Base-by-base conservation (phyloP, 2,888 invertebrate genomes). In the Macaria notata region DNA sequence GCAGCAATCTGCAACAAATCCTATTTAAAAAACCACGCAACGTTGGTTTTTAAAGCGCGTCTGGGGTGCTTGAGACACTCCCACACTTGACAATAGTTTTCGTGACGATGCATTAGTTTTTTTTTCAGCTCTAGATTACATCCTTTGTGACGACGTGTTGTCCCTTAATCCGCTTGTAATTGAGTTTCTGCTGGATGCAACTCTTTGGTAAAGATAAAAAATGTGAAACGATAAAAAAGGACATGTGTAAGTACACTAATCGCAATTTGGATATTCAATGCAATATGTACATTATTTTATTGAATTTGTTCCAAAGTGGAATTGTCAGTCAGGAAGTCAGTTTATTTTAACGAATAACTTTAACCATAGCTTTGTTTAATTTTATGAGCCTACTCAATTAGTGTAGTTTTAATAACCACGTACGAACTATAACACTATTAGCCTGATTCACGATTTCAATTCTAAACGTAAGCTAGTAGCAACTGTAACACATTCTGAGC, bases 11-110 rank as follows among this genome's bases (percentile, higher is more conserved):
- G 81, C 74, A 79, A 78, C 71, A 82, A 86, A 88, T 89, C 89
- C 87, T 78, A 87, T 88, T 87, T 79, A 69, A 75, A 79, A 81
- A 84, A 77, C 19, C 83, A 91, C 87, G 91, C 89, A 83, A 86
- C 86, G 79, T 76, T 83, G 91, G 85, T 80, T 89, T 83, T 79
- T 78, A 83, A 84, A 83, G 82, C 72, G 70, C 75, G 68, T 81
- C 81, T 76, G 80, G 70, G 80, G 75, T 72, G 66, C 73, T 72
- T 70, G 68, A 75, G 74, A 75, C 73, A 81, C 86, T 85, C 90
- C 86, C 87, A 86, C 88, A 86, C 86, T 83, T 72, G 66, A 85
- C 77, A 82, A 85, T 83, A 79, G 79, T 74, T 77, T 79, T 76
- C 74, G 73, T 79, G 76, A 81, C 72, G 69, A 69, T 71, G 74